Base-by-base conservation (phyloP, 2,113 vertebrate genomes). In the Coptodon bakossiorum region DNA sequence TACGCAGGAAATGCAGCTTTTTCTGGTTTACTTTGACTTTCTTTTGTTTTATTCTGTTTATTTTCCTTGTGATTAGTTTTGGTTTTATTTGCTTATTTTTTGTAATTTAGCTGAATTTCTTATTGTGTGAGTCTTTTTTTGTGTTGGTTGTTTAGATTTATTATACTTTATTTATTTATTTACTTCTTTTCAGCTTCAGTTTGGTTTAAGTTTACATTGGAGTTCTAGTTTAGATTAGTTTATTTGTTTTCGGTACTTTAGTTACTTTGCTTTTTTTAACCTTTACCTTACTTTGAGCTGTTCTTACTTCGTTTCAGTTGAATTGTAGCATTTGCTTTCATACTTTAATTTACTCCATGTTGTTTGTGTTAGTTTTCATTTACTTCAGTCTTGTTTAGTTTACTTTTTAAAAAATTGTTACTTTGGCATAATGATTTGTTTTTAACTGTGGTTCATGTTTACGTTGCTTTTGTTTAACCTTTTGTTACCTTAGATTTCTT, bases 401-500 rank as follows among this genome's bases (percentile, higher is more conserved):
- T 22, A 66, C 0, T 38, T 22, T 36, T n/a, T 3, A 38, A n/a
- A 63, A n/a, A 66, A 38, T 7, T n/a, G 31, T 66, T 38, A 34
- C 10, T n/a, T 38, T 66, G 36, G 61, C 9, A 66, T 66, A 36
- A 66, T 66, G 17, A 36, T 36, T 38, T 66, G 3, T 66, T 66
- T 66, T 38, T n/a, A 66, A 66, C 34, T 38, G 34, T 66, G 17
- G 61, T 38, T 38, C 17, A n/a, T 38, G 34, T 66, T 38, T 22
- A 66, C 1, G 6, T n/a, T 38, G 19, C 17, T 66, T 66, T 66
- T 66, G 17, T 36, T 66, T 36, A 66, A 66, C 17, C 61, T 66
- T 66, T 66, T 66, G 34, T 66, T 66, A n/a, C 61, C 38, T 66
- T 66, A 66, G 6, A 66, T 66, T n/a, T 66, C 17, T 66, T 66